A percentile compares a stretch with the other conserved stretches of the same genome.
Evolutionary conservation across 2,113 vertebrate genomes (phyloP).

Genomic region (Origma solitaria): DNA sequence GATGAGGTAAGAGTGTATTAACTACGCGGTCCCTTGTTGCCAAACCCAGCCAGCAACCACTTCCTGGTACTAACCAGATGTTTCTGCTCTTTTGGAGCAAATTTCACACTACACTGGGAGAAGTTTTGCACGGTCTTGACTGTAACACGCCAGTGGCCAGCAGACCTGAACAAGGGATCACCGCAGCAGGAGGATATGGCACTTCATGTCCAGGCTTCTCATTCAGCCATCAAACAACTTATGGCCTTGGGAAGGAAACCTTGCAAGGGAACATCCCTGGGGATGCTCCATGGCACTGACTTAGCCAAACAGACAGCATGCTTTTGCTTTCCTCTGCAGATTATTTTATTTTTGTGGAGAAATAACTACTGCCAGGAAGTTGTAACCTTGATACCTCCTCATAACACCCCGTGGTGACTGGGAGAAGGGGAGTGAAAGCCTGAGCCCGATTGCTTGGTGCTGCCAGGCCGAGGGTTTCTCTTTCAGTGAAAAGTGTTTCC

Average conservation of each 20-base stretch:
- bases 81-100: slow-evolving; percentile 57
- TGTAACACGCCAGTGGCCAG: not conserved
- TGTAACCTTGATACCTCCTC: not conserved
- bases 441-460: not conserved
- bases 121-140: not conserved
- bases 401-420: not conserved
- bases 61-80: slow-evolving; percentile 65
- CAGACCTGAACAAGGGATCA: not conserved
- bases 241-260: not conserved
- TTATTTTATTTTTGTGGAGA: not conserved
- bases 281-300: not conserved
- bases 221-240: not conserved
- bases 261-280: not conserved
- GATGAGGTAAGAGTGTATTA: slow-evolving; percentile 68
- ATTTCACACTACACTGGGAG: slow-evolving; percentile 27
- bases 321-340: not conserved
- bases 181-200: not conserved
- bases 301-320: not conserved
- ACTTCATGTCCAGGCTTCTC: not conserved
- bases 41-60: slow-evolving; percentile 58
- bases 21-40: slow-evolving; percentile 16
- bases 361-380: not conserved
- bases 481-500: not conserved
- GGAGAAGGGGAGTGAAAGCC: not conserved
- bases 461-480: not conserved